A percentile compares a stretch with the other conserved stretches of the same genome.
These are phyloP conservation scores for Porites lobata DNA, from an alignment of 92 coral and sea anemone species.

Conservation along the genomic window DNA sequence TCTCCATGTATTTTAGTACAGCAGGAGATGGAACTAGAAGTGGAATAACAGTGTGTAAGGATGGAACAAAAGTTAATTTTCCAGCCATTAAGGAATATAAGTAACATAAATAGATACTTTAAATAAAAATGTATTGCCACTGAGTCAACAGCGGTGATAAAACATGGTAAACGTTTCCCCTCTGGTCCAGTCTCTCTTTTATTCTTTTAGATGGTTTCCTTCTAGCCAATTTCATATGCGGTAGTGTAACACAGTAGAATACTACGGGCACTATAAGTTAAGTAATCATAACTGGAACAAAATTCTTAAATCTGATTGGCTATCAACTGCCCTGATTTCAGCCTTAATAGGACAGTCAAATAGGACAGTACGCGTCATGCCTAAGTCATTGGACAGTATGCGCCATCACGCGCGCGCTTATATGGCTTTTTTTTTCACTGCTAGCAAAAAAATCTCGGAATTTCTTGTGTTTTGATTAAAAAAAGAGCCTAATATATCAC, in stretches of 20 bases:
- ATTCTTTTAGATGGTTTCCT: background rate
- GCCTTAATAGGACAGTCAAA: too few relatives aligned
- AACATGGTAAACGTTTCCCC: background rate
- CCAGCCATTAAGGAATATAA: slow-evolving; percentile 2
- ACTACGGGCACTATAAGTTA: background rate
- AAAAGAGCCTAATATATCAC: too few relatives aligned
- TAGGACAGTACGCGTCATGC: too few relatives aligned
- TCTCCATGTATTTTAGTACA: background rate
- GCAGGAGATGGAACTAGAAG: slow-evolving; percentile 28
- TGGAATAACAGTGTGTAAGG: background rate
- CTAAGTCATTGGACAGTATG: too few relatives aligned
- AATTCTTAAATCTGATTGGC: too few relatives aligned
- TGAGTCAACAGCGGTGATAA: background rate
- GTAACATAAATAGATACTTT: background rate
- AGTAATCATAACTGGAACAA: background rate
- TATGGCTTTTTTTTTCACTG: too few relatives aligned
- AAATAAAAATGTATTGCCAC: background rate
- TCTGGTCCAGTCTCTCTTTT: background rate
- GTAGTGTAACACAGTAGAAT: background rate
- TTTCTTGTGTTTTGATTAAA: too few relatives aligned
- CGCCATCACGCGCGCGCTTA: too few relatives aligned
- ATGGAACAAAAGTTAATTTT: background rate
- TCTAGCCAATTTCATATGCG: background rate
- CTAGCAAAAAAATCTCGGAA: too few relatives aligned
- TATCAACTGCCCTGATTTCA: too few relatives aligned